These are phyloP conservation scores for Listronotus bonariensis DNA, from an alignment of 1,140 invertebrate genomes.

Conservation along the genomic window DNA sequence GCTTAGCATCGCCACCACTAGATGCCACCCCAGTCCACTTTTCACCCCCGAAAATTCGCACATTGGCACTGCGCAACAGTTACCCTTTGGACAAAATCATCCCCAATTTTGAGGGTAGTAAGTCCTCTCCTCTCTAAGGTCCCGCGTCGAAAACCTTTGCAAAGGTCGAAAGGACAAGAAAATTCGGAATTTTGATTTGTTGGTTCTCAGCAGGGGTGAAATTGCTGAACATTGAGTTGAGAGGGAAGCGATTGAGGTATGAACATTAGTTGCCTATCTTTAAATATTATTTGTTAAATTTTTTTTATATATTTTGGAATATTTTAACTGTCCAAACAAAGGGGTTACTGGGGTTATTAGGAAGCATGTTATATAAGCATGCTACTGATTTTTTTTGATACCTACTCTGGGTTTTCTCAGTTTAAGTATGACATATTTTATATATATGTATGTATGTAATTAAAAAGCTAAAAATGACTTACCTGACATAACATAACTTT, in stretches of 20 bases:
- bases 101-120: conserved; percentile 32
- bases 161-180: conserved; percentile 28
- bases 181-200: conserved; percentile 10
- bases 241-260: background rate
- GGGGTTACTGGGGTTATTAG: too few relatives aligned
- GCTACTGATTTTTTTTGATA: too few relatives aligned
- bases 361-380: too few relatives aligned
- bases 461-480: too few relatives aligned
- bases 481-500: too few relatives aligned
- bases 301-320: too few relatives aligned
- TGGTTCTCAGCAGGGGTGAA: background rate
- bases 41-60: conserved; percentile 12
- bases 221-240: background rate
- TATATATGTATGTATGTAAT: too few relatives aligned
- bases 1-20: background rate
- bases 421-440: too few relatives aligned
- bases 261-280: background rate
- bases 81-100: conserved; percentile 24
- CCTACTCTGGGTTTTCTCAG: too few relatives aligned
- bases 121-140: conserved; percentile 25
- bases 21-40: background rate
- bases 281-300: background rate
- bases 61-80: conserved; percentile 30
- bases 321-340: too few relatives aligned
- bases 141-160: conserved; percentile 6